phyloP scores from a whole-genome alignment of 2,888 invertebrate genomes.

The Cenopis cana region DNA sequence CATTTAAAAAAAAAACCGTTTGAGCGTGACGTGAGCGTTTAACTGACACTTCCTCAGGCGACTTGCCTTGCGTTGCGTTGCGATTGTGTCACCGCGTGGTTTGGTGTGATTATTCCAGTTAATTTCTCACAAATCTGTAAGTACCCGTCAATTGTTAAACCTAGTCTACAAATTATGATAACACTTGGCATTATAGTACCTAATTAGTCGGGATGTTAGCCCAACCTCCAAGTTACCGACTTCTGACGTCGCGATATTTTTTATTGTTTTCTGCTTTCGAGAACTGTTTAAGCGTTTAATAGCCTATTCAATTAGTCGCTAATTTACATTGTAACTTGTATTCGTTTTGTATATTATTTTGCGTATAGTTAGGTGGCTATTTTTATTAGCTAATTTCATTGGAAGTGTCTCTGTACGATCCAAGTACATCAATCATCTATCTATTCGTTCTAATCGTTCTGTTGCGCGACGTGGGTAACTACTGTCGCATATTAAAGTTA shows the following conservation, averaged over 20 bases:
- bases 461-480: conserved; percentile 10
- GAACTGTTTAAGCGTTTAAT: conserved; percentile 24
- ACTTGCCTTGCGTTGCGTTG: too few species aligned
- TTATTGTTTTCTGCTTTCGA: conserved; percentile 37
- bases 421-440: conserved; percentile 4
- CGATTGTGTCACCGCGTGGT: conserved; percentile 45
- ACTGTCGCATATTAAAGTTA: conserved; percentile 8
- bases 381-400: not conserved
- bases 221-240: not conserved
- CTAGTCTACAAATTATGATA: not conserved
- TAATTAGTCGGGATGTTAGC: not conserved
- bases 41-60: conserved; percentile 39
- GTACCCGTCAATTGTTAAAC: conserved; percentile 18
- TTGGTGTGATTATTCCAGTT: conserved; percentile 37
- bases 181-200: not conserved
- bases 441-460: too few species aligned
- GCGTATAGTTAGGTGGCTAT: not conserved
- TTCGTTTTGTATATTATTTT: not conserved
- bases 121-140: conserved; percentile 28
- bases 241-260: conserved; percentile 29
- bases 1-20: too few species aligned
- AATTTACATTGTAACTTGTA: conserved; percentile 23
- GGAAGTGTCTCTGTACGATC: not conserved
- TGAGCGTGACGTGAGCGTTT: too few species aligned
- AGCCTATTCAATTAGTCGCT: conserved; percentile 32